Conservation (phyloP, 2,113 vertebrate species). For the Micronycteris hirsuta region DNA sequence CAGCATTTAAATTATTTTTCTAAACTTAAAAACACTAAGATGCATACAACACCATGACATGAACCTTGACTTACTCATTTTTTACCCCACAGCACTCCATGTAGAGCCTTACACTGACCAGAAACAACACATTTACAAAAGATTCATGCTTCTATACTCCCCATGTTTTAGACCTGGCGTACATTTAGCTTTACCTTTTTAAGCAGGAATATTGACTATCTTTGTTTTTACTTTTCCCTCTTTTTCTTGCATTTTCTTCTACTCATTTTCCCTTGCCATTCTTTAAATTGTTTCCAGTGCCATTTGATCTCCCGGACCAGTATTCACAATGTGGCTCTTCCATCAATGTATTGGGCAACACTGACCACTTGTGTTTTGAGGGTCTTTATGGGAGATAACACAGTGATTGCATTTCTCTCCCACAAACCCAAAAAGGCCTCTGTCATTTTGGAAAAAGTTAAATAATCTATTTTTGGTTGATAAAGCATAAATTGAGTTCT, state of each 20-base stretch:
- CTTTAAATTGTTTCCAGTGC: not conserved
- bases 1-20: not conserved
- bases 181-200: not conserved
- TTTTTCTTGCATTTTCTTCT: not conserved
- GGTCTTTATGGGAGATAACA: not conserved
- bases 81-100: not conserved
- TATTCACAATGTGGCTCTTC: not conserved
- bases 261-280: not conserved
- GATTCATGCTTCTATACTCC: not conserved
- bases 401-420: not conserved
- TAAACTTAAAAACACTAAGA: not conserved
- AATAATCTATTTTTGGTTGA: slow-evolving; percentile 39
- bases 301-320: not conserved
- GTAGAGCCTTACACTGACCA: not conserved
- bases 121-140: not conserved
- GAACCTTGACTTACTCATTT: not conserved
- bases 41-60: not conserved
- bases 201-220: not conserved
- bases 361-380: not conserved
- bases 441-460: slow-evolving; percentile 23
- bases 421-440: not conserved
- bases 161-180: not conserved
- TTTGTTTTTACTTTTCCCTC: not conserved
- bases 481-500: not conserved
- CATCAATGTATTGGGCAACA: not conserved